phyloP scores from a whole-genome alignment of 2,888 invertebrate genomes.

The Corbicula japonica region DNA sequence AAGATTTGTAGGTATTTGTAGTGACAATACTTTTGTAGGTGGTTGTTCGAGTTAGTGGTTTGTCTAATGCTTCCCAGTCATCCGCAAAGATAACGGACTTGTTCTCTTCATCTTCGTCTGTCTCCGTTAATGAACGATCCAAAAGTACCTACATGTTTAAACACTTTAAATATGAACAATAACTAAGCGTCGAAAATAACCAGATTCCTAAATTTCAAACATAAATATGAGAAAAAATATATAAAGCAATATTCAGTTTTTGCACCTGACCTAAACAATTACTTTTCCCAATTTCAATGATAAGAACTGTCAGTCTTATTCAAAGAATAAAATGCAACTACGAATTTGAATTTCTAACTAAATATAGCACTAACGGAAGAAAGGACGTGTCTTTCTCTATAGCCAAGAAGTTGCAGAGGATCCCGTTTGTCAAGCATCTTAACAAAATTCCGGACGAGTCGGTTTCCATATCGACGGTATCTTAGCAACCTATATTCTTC shows the following conservation, averaged over 20 bases:
- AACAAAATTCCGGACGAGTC: conserved; percentile 48
- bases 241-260: too few species aligned
- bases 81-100: conserved; percentile 1
- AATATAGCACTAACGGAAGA: conserved; percentile 24
- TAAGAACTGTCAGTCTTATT: too few species aligned
- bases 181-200: background rate
- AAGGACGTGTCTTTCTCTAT: conserved; percentile 28
- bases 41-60: conserved; percentile 24
- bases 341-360: background rate
- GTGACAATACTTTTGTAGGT: conserved; percentile 48
- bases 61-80: background rate
- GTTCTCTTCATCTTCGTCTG: background rate
- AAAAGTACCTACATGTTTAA: background rate
- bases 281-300: too few species aligned
- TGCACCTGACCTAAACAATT: too few species aligned
- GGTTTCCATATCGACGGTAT: conserved; percentile 63
- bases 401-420: conserved; percentile 21
- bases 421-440: conserved; percentile 48
- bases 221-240: too few species aligned
- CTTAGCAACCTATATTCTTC: conserved; percentile 54
- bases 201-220: background rate
- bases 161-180: background rate
- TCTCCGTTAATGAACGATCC: background rate
- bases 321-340: background rate
- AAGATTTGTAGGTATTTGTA: conserved; percentile 46